Percentiles rank a stretch among this genome's conserved stretches.
These are phyloP conservation scores for Callocephalon fimbriatum DNA, from an alignment of 2,113 vertebrate species.

Conservation along the genomic window DNA sequence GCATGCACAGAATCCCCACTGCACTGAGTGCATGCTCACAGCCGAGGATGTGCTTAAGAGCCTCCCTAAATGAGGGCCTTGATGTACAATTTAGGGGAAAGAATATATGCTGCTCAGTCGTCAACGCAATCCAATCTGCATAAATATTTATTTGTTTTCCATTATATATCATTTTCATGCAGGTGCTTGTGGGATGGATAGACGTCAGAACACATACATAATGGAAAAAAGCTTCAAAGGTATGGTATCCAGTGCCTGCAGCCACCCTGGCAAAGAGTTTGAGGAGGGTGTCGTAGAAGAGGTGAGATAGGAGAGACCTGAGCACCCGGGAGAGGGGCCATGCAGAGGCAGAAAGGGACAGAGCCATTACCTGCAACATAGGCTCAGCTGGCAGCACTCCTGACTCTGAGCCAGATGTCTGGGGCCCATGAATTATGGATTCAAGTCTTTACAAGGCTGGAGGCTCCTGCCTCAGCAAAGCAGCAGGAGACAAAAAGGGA, in stretches of 20 bases:
- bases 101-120: slow-evolving; percentile 63
- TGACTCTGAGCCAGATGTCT: neutral
- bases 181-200: slow-evolving; percentile 89
- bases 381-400: neutral
- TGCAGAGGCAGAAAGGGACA: slow-evolving; percentile 29
- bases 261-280: slow-evolving; percentile 67
- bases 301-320: slow-evolving; percentile 67
- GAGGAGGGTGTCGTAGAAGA: slow-evolving; percentile 69
- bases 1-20: neutral
- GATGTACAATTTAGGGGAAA: slow-evolving; percentile 28
- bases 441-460: neutral
- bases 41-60: slow-evolving; percentile 38
- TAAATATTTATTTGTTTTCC: slow-evolving; percentile 77
- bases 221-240: slow-evolving; percentile 92
- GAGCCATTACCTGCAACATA: neutral
- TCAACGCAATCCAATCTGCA: slow-evolving; percentile 65
- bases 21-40: neutral
- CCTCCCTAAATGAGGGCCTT: neutral
- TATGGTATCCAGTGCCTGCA: slow-evolving; percentile 81
- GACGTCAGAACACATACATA: slow-evolving; percentile 89
- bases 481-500: neutral
- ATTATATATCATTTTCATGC: slow-evolving; percentile 69
- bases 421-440: neutral
- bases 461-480: neutral
- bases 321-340: neutral